Base-by-base conservation (phyloP, 2,113 vertebrate species). In the Malurus cyaneus region DNA sequence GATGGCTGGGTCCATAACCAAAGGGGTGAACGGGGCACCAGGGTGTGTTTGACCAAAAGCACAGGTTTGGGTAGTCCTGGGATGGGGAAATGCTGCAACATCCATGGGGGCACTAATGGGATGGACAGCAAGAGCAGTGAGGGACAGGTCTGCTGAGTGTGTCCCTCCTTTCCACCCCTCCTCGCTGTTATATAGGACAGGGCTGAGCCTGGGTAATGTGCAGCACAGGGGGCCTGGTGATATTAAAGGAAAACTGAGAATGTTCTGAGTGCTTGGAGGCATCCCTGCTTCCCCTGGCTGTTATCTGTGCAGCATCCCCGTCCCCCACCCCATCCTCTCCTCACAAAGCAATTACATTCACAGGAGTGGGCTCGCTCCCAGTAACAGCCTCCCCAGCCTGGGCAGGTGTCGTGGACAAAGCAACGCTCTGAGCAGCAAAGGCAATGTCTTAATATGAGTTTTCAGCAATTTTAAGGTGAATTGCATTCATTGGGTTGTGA, bases 101-200 rank as follows among this genome's bases (percentile, higher is more conserved):
- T 16, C 49, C 25, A 0, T 19, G 20, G 5, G 32, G 54, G 2
- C n/a, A 41, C 3, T 0, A 0, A 0, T 24, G 71, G 66, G 28
- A 14, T 16, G 54, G n/a, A 69, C 70, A 73, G 29, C 2, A 0
- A 0, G 71, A 31, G 72, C 81, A 41, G 47, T 0, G 10, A 67
- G 78, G 34, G 59, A 26, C 41, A 13, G 54, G 21, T 36, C 67
- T 16, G 10, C 4, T 11, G 44, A 7, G 54, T 5, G 67, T 25
- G 5, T 31, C 39, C 32, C 34, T 41, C 46, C 32, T 42, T 31
- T 82, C 34, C 17, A 36, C 44, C 50, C 26, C 70, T 10, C 36
- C 47, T 60, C 0, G 61, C 60, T 3, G 2, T 15, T 36, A 5
- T 2, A 0, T 4, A 20, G 84, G 85, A 65, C 71, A 65, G 52